Evolutionary conservation across 2,797 vertebrate genomes (phyloP).

Genomic region (Fratercula arctica): DNA sequence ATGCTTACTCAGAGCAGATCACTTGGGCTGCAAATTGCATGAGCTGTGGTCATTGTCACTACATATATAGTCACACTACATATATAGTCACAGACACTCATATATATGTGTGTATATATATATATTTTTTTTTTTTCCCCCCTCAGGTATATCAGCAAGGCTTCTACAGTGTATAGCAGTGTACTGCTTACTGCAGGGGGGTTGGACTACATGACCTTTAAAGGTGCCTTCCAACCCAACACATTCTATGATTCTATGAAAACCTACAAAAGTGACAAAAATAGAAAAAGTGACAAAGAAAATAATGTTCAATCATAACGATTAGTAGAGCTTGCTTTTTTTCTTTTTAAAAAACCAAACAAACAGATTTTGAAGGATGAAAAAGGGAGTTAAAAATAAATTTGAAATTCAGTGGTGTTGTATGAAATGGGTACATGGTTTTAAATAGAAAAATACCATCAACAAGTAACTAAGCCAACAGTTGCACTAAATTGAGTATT

Average conservation of each 20-base stretch:
- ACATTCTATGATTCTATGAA: neutral
- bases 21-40: neutral
- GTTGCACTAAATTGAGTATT: neutral
- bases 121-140: neutral
- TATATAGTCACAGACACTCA: neutral
- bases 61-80: neutral
- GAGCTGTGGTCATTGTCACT: neutral
- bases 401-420: neutral
- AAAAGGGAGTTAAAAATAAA: neutral
- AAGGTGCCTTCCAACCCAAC: too few species aligned
- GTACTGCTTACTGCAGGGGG: too few species aligned
- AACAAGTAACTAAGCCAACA: neutral
- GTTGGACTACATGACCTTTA: too few species aligned
- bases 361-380: neutral
- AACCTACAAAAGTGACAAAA: neutral
- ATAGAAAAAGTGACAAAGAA: neutral
- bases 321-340: neutral
- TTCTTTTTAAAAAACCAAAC: neutral
- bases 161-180: neutral
- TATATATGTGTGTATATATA: neutral
- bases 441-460: constrained; percentile 16
- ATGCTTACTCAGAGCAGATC: neutral
- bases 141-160: neutral
- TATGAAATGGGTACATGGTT: neutral
- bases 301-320: neutral